These are phyloP conservation scores for Urocitellus parryii DNA, from an alignment of 2,113 vertebrate genomes.

Conservation along the genomic window DNA sequence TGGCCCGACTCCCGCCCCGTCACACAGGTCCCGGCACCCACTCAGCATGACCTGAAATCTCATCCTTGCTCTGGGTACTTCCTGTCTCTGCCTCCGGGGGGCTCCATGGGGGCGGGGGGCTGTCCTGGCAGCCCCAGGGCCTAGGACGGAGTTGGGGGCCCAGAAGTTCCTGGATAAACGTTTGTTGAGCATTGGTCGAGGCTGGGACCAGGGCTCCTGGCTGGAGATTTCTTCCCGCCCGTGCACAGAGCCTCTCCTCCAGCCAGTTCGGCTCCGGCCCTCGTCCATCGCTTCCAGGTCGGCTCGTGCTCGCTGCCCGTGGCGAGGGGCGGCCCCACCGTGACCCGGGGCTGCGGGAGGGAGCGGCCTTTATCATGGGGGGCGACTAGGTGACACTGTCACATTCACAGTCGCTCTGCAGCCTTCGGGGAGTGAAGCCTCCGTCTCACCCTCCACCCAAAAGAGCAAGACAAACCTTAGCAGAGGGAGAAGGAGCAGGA, in stretches of 20 bases:
- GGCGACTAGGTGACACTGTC: not conserved
- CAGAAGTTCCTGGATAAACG: not conserved
- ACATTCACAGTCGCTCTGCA: not conserved
- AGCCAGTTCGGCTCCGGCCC: accelerated
- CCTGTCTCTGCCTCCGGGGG: not conserved
- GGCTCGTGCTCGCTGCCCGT: not conserved
- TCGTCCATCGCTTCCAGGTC: not conserved
- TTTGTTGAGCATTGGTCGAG: not conserved
- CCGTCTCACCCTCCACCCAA: not conserved
- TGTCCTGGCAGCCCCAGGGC: not conserved
- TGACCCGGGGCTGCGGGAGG: not conserved
- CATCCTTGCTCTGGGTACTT: not conserved
- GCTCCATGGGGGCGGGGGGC: not conserved
- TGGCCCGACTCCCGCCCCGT: not conserved
- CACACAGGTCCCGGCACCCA: not conserved
- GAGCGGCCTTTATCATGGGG: not conserved
- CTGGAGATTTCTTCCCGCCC: not conserved
- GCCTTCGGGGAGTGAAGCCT: not conserved
- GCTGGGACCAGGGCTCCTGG: not conserved
- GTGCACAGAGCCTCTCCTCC: not conserved
- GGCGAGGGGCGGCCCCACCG: not conserved
- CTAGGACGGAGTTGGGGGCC: not conserved
- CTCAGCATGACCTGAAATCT: not conserved
- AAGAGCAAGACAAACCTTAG: not conserved
- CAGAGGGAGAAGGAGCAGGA: not conserved